Evolutionary conservation across 1,140 invertebrate genomes (phyloP).

Genomic region (Condylostylus longicornis): DNA sequence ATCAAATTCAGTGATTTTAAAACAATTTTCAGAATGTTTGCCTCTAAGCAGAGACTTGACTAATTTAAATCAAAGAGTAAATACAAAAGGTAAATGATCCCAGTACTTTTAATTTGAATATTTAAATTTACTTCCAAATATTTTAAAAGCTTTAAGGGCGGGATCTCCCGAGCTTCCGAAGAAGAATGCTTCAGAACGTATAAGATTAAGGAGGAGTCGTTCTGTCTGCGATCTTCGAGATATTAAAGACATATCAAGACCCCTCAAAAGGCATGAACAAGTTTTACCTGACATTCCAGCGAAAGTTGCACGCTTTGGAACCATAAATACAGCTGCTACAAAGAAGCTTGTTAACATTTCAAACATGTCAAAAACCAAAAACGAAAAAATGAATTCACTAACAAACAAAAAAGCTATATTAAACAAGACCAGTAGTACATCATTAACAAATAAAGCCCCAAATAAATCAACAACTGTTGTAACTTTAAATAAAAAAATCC

Average conservation of each 20-base stretch:
- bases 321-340: background rate
- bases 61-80: conserved; percentile 14
- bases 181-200: conserved; percentile 1
- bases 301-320: conserved; percentile 13
- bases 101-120: conserved; percentile 1
- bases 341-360: conserved; percentile 1
- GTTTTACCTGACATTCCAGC: conserved; percentile 16
- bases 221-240: background rate
- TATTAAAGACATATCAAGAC: background rate
- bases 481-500: conserved; percentile 29
- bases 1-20: conserved; percentile 5
- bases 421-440: background rate
- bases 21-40: conserved; percentile 2
- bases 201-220: conserved; percentile 8
- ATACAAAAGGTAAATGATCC: conserved; percentile 11
- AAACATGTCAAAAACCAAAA: background rate
- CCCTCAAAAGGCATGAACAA: conserved; percentile 10
- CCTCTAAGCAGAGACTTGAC: conserved; percentile 17
- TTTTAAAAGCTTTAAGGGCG: conserved; percentile 7
- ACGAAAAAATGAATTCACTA: background rate
- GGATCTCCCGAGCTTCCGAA: conserved; percentile 16
- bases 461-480: conserved; percentile 8
- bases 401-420: background rate
- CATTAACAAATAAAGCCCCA: background rate
- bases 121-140: background rate